Conservation (phyloP, 1,140 invertebrate genomes). For the Aphelinus certus region DNA sequence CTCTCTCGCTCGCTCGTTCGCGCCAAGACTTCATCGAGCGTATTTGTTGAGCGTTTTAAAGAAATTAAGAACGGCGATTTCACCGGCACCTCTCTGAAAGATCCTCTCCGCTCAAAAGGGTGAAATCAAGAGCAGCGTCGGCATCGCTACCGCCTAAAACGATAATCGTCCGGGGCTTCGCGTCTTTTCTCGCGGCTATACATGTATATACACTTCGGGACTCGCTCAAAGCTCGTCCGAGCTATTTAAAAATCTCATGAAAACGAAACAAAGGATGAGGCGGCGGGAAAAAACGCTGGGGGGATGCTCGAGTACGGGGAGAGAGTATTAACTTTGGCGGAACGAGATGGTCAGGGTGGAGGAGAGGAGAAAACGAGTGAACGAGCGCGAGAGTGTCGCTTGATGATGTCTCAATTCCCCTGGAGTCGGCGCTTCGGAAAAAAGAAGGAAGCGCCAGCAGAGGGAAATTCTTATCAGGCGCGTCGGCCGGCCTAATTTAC, state of each 20-base stretch:
- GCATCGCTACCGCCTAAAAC: conserved; percentile 41
- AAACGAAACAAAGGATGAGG: conserved; percentile 58
- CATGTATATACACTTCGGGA: conserved; percentile 26
- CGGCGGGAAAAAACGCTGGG: conserved; percentile 11
- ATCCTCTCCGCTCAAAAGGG: conserved; percentile 20
- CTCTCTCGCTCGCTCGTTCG: neutral
- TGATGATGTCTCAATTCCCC: conserved; percentile 60
- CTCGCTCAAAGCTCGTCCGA: conserved; percentile 54
- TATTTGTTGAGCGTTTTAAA: conserved; percentile 34
- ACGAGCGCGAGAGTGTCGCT: conserved; percentile 46
- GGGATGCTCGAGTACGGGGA: neutral
- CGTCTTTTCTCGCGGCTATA: neutral
- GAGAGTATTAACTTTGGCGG: conserved; percentile 19
- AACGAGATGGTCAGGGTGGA: conserved; percentile 35
- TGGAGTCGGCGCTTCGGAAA: conserved; percentile 43
- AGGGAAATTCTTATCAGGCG: conserved; percentile 60
- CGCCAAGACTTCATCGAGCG: conserved; percentile 17
- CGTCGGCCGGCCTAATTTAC: conserved; percentile 63
- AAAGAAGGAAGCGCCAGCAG: conserved; percentile 44
- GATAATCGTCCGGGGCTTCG: conserved; percentile 54
- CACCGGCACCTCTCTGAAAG: conserved; percentile 16
- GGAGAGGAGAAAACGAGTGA: conserved; percentile 23
- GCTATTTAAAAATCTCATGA: conserved; percentile 63
- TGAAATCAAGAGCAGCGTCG: conserved; percentile 39
- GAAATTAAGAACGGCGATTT: conserved; percentile 38